Base-by-base conservation (phyloP, 2,113 vertebrate genomes). In the Symphodus melops region DNA sequence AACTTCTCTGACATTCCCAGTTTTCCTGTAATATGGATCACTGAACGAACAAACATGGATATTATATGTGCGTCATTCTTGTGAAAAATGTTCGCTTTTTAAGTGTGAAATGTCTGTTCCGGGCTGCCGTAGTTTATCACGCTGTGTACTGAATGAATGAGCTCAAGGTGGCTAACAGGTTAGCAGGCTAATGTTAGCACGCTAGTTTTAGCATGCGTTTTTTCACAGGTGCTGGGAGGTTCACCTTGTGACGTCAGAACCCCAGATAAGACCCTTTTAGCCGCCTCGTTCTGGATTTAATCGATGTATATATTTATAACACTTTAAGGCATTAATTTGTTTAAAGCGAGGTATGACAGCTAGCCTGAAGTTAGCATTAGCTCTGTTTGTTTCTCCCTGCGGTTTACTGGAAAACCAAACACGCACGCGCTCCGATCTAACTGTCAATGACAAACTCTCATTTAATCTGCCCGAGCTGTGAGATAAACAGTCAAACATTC, bases 111-210 rank as follows among this genome's bases (percentile, higher is more conserved):
- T 39, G 17, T 17, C 1, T 3, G 25, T 16, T 3, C 0, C 23
- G 28, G 0, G 9, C 25, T 41, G 8, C 16, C 19, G 58, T 51
- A n/a, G 54, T 21, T 9, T 14, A 11, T 11, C 10, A 42, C 2
- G 33, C 76, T 5, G 39, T 60, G 6, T 14, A 3, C 44, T 42
- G 28, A 76, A 86, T 84, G 81, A 86, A 85, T 84, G 72, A 39
- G 12, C 5, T 79, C 19, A 61, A 10, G 12, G 9, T 3, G 21
- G 72, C 74, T 82, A 77, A 36, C 60, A 25, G 11, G 51, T 17
- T 52, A 76, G 63, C 65, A 11, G 5, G 69, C 65, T 77, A 81
- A 39, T 1, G 39, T 53, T 81, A 86, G 81, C 81, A 37, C 75
- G 58, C 39, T 44, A 33, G 6, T 33, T 1, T 33, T 33, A 33